Conservation (phyloP, 2,113 vertebrate species). For the Donacobius atricapilla region DNA sequence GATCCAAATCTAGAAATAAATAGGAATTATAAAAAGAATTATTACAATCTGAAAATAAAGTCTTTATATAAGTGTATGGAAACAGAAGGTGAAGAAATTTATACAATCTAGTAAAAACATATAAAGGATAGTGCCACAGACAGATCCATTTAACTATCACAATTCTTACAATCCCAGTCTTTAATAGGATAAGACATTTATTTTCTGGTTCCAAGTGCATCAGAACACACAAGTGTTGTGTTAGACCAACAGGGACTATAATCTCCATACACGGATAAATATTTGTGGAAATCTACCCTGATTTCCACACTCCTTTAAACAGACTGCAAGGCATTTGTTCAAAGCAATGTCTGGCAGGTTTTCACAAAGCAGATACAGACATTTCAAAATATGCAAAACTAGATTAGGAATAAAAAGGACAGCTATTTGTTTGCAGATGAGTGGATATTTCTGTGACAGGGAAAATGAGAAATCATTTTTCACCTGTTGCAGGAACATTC, state of each 20-base stretch:
- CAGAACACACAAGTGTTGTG: background rate
- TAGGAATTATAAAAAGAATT: background rate
- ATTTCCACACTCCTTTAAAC: background rate
- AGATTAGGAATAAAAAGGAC: background rate
- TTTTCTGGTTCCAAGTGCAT: background rate
- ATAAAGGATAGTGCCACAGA: background rate
- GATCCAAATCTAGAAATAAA: background rate
- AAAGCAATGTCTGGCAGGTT: background rate
- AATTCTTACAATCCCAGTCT: background rate
- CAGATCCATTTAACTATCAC: background rate
- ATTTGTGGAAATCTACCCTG: background rate
- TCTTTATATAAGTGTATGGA: background rate
- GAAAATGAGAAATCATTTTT: background rate
- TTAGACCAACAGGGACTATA: background rate
- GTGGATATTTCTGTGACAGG: background rate
- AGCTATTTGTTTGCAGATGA: background rate
- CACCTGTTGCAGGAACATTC: conserved; percentile 52
- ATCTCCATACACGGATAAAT: background rate
- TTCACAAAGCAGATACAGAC: background rate
- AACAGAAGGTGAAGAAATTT: background rate
- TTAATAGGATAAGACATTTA: background rate
- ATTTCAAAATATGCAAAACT: background rate
- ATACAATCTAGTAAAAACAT: background rate
- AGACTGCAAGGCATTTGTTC: background rate
- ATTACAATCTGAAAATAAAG: background rate